These are phyloP conservation scores for Myrmecophaga tridactyla DNA, from an alignment of 2,113 vertebrate genomes.

Conservation along the genomic window DNA sequence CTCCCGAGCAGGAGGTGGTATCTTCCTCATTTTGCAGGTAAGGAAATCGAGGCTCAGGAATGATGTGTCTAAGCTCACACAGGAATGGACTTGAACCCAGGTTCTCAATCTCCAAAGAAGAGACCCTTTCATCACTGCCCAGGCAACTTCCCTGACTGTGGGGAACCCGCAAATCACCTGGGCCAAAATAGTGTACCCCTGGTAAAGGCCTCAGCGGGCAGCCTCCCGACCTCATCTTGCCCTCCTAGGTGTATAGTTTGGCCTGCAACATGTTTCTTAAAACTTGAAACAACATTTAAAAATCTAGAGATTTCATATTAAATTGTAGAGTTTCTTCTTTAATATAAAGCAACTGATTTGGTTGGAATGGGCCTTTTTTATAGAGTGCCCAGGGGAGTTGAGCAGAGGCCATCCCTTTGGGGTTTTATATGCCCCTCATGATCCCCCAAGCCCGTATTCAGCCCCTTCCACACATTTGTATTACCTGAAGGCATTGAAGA, in stretches of 20 bases:
- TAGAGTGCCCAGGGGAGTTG: not conserved
- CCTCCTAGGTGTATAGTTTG: not conserved
- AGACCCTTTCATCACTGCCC: not conserved
- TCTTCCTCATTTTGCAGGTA: not conserved
- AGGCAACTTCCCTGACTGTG: not conserved
- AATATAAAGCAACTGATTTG: not conserved
- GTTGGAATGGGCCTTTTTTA: not conserved
- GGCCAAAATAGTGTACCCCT: fast-evolving
- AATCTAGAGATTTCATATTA: not conserved
- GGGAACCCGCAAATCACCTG: not conserved
- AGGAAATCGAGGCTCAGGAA: not conserved
- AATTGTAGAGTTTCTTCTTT: conserved; percentile 18
- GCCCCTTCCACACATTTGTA: not conserved
- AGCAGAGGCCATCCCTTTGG: not conserved
- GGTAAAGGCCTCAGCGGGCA: fast-evolving
- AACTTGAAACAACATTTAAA: not conserved
- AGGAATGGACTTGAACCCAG: not conserved
- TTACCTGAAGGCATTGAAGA: not conserved
- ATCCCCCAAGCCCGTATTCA: not conserved
- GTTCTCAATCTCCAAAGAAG: not conserved
- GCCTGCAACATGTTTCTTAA: not conserved
- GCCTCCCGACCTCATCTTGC: too few relatives aligned
- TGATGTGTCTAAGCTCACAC: not conserved
- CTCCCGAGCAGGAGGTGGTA: not conserved
- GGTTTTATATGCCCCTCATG: too few relatives aligned